Evolutionary conservation across 2,888 invertebrate species (phyloP).

Genomic region (Andrena minutula): DNA sequence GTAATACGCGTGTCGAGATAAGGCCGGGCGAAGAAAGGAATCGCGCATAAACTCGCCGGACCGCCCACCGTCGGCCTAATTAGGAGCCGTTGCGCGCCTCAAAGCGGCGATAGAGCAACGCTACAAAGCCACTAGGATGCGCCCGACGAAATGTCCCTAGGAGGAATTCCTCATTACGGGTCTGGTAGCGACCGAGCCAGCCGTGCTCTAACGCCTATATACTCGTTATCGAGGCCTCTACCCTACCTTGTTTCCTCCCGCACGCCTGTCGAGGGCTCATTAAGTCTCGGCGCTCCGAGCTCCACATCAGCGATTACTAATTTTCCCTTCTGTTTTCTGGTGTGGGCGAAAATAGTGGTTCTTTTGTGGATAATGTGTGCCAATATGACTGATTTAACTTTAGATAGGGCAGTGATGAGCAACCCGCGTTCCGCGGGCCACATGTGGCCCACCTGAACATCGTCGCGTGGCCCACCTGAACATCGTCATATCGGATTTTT

Average conservation of each 20-base stretch:
- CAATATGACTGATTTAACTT: too few relatives aligned
- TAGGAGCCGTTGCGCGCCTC: constrained; percentile 47
- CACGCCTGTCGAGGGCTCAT: constrained; percentile 2
- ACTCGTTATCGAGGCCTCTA: constrained; percentile 34
- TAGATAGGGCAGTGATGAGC: too few relatives aligned
- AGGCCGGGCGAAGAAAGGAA: constrained; percentile 28
- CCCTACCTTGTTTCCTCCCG: neutral
- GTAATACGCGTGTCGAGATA: neutral
- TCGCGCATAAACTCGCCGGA: constrained; percentile 36
- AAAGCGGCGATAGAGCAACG: constrained; percentile 41
- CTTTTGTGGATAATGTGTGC: too few relatives aligned
- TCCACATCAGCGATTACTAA: neutral
- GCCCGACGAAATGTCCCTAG: constrained; percentile 50
- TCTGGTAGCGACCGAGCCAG: neutral
- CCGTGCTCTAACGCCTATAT: constrained; percentile 13
- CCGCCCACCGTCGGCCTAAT: constrained; percentile 49
- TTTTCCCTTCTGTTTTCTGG: neutral
- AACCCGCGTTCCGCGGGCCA: too few relatives aligned
- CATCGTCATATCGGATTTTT: too few relatives aligned
- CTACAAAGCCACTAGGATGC: constrained; percentile 51
- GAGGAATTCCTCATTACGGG: constrained; percentile 59
- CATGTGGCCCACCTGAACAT: too few relatives aligned
- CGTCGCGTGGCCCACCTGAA: too few relatives aligned
- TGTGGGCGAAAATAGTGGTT: neutral
- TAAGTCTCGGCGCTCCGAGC: neutral